A percentile compares a stretch with the other conserved stretches of the same genome.
Evolutionary conservation across 2,113 vertebrate species (phyloP).

Genomic region (Scartelaos histophorus): DNA sequence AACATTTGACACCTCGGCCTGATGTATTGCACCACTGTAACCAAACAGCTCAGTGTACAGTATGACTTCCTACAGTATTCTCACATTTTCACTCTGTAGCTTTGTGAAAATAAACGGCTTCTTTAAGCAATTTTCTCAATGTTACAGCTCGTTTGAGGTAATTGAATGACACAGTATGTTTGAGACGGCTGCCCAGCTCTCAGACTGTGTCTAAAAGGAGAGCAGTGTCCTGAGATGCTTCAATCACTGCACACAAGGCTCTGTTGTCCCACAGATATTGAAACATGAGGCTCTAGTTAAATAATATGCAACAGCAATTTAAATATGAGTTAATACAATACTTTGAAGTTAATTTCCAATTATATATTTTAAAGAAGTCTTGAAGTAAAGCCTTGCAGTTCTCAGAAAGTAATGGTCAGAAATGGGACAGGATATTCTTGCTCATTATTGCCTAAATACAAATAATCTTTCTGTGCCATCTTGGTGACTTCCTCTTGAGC

Average conservation of each 20-base stretch:
- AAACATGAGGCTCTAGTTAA: conserved; percentile 15
- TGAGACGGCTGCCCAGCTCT: background rate
- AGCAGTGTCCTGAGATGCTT: background rate
- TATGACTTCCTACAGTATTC: background rate
- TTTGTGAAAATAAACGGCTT: background rate
- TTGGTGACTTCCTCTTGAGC: conserved; percentile 2
- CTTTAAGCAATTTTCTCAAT: background rate
- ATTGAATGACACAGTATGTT: conserved; percentile 3
- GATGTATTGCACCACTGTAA: no score
- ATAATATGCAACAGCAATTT: background rate
- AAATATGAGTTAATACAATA: background rate
- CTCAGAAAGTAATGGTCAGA: background rate
- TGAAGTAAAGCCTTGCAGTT: background rate
- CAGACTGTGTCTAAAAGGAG: background rate
- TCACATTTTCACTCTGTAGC: background rate
- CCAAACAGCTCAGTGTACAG: no score
- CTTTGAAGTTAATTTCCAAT: background rate
- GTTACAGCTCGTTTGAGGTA: background rate
- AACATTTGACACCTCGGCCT: no score
- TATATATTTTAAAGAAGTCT: background rate
- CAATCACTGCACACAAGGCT: conserved; percentile 12
- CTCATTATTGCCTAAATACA: background rate
- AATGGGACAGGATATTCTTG: conserved; percentile 1
- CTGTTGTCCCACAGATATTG: conserved; percentile 29
- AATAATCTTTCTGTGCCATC: conserved; percentile 3